Base-by-base conservation (phyloP, 2,797 vertebrate genomes). In the Arrhamphus sclerolepis region DNA sequence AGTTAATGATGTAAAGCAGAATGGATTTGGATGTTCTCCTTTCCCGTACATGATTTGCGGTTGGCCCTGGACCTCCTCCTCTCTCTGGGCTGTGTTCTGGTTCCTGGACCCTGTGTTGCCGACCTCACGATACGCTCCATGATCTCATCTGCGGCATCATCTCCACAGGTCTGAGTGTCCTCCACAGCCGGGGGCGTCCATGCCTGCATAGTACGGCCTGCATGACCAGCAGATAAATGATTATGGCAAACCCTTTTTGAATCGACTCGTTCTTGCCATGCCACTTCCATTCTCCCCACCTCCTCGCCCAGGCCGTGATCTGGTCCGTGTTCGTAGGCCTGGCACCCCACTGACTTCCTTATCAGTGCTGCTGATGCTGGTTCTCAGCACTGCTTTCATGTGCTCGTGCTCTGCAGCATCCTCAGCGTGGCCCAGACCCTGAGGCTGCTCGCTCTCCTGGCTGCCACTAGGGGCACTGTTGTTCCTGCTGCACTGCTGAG, bases 121-220 rank as follows among this genome's bases (percentile, higher is more conserved):
- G 97, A 98, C 76, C 95, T 94, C 22, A 98, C 96, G 1, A 98
- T 98, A 16, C 94, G 94, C 82, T 98, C 96, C 97, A 98, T 98
- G 85, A 98, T 97, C 82, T 98, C 97, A 14, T 98, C 97, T 0
- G 96, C 96, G 0, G 94, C 92, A 0, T 95, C 96, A 0, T 97
- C 96, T 0, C 94, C 93, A 17, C 89, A 86, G 0, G 85, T 90
- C 0, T 92, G 93, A 1, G 91, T 70, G 19, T 97, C 96, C 1
- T 96, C 95, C 0, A 82, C 90, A 4, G 91, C 79, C 4, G 94
- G n/a, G n/a, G n/a, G 71, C 0, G 92, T 91, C 92, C 93, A 89
- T 0, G 94, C 66, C 0, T 69, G 87, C 80, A 73, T 26, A 2
- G 82, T 76, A 44, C 90, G 94, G 50, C 94, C 97, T 99, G 57